phyloP scores from a whole-genome alignment of 1,140 invertebrate genomes.

The Solenopsis invicta region DNA sequence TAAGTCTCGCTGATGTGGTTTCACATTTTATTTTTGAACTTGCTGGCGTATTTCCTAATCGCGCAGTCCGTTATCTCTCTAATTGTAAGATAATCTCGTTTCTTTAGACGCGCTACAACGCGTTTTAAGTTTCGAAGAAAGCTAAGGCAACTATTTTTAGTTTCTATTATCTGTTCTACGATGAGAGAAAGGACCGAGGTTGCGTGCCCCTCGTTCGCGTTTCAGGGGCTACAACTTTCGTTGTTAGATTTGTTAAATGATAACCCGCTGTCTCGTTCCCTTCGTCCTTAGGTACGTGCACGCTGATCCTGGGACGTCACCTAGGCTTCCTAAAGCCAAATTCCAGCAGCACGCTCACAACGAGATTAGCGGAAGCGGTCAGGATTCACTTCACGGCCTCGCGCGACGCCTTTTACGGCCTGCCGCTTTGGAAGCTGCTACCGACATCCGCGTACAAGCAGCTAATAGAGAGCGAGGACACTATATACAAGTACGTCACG shows the following conservation, averaged over 20 bases:
- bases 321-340: conserved; percentile 92
- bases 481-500: conserved; percentile 90
- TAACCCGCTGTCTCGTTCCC: not conserved
- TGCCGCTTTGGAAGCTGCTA: conserved; percentile 94
- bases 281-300: conserved; percentile 89
- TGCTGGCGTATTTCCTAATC: not conserved
- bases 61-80: not conserved
- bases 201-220: not conserved
- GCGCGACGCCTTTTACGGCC: conserved; percentile 93
- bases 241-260: not conserved
- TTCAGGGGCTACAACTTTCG: not conserved
- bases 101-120: too few species aligned
- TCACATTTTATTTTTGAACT: not conserved
- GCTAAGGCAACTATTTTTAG: not conserved
- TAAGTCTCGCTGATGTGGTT: conserved; percentile 82
- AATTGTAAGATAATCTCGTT: not conserved
- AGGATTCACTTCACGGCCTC: conserved; percentile 92
- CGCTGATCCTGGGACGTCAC: conserved; percentile 91
- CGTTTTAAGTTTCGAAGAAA: not conserved
- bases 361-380: conserved; percentile 90
- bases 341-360: conserved; percentile 84
- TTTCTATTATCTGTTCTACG: not conserved
- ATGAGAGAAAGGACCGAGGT: not conserved
- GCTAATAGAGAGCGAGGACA: conserved; percentile 92
- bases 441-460: conserved; percentile 91